Evolutionary conservation across 2,797 vertebrate genomes (phyloP).

Genomic region (Brachyrhaphis roseni): DNA sequence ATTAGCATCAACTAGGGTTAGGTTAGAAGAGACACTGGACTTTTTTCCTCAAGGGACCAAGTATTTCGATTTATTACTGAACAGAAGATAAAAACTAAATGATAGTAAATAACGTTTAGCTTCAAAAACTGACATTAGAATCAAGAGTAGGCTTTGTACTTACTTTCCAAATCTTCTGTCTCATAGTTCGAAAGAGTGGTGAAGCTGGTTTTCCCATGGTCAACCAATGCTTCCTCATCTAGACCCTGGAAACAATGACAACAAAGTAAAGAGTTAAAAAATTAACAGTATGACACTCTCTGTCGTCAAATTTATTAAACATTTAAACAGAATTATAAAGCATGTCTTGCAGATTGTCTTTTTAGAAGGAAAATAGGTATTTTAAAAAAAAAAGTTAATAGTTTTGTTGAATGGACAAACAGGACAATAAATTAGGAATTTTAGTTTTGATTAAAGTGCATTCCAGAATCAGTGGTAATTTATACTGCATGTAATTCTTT

Average conservation of each 20-base stretch:
- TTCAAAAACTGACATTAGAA: too few species aligned
- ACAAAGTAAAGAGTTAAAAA: background rate
- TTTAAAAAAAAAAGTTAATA: background rate
- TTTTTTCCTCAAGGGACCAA: background rate
- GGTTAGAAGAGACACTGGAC: background rate
- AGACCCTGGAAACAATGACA: constrained; percentile 82
- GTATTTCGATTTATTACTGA: background rate
- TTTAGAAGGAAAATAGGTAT: background rate
- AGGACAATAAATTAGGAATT: background rate
- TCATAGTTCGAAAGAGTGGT: constrained; percentile 92
- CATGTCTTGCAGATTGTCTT: background rate
- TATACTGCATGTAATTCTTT: background rate
- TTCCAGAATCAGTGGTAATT: background rate
- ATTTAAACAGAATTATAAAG: background rate
- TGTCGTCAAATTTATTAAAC: background rate
- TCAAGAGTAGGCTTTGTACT: constrained; percentile 73
- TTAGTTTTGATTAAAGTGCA: background rate
- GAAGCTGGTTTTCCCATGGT: constrained; percentile 95
- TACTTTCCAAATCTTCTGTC: constrained; percentile 95
- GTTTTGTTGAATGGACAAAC: background rate
- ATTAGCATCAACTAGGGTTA: too few species aligned
- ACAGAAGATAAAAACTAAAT: background rate
- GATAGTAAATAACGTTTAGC: background rate
- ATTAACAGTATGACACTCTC: background rate
- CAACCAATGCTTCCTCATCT: constrained; percentile 96